A percentile compares a stretch with the other conserved stretches of the same genome.
phyloP scores from a whole-genome alignment of 1,140 invertebrate genomes.

The Copidosoma floridanum region DNA sequence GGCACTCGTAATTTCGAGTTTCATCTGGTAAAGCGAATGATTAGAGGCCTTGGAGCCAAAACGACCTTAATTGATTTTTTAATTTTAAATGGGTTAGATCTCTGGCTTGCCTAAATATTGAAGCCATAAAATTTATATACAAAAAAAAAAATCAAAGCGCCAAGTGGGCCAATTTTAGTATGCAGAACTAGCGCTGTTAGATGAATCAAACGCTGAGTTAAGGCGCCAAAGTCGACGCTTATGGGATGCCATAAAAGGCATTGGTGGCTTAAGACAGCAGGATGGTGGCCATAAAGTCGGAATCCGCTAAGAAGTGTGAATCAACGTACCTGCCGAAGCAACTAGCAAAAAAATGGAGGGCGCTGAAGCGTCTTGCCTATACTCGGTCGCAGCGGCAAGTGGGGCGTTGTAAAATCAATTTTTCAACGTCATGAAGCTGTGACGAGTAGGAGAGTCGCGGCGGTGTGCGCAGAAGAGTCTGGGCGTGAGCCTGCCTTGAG shows the following conservation, averaged over 20 bases:
- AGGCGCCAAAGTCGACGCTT: constrained; percentile 67
- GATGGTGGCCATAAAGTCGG: constrained; percentile 89
- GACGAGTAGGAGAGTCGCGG: constrained; percentile 58
- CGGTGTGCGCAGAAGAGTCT: constrained; percentile 69
- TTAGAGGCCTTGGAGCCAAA: constrained; percentile 80
- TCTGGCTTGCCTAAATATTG: constrained; percentile 67
- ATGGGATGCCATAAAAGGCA: constrained; percentile 80
- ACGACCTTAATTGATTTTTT: constrained; percentile 82
- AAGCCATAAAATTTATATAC: constrained; percentile 62
- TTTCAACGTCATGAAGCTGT: constrained; percentile 49
- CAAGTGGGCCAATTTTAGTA: constrained; percentile 88
- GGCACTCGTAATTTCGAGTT: constrained; percentile 24
- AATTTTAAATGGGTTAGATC: constrained; percentile 85
- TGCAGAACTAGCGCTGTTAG: constrained; percentile 88
- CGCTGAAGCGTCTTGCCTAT: constrained; percentile 77
- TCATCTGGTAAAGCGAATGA: constrained; percentile 80
- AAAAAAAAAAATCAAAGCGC: constrained; percentile 68
- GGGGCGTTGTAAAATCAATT: constrained; percentile 21
- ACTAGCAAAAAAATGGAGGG: constrained; percentile 90
- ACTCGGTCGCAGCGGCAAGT: constrained; percentile 60
- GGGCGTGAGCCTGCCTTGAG: constrained; percentile 73
- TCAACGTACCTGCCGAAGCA: constrained; percentile 87
- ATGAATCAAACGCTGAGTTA: constrained; percentile 77
- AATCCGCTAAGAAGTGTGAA: constrained; percentile 87
- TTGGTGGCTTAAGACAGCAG: constrained; percentile 83